A percentile compares a stretch with the other conserved stretches of the same genome.
These are phyloP conservation scores for Coryphaenoides rupestris DNA, from an alignment of 2,113 vertebrate genomes.

Conservation along the genomic window DNA sequence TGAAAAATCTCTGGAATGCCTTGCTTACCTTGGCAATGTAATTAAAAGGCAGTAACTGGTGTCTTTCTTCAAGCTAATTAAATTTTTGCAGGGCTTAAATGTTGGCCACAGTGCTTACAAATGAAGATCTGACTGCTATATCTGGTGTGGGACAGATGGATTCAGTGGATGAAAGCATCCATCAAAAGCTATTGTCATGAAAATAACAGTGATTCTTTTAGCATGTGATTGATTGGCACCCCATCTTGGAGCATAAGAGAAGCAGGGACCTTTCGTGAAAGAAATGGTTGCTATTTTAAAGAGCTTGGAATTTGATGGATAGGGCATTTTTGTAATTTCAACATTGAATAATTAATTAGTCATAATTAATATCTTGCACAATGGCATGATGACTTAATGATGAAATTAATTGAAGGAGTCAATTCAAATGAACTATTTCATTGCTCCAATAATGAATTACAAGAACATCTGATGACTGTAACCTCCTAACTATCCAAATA, in stretches of 20 bases:
- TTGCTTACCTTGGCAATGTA: constrained; percentile 12
- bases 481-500: too few relatives aligned
- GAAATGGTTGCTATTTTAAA: too few relatives aligned
- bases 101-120: not conserved
- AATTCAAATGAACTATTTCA: too few relatives aligned
- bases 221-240: constrained; percentile 1
- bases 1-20: constrained; percentile 1
- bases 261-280: not conserved
- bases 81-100: constrained; percentile 1
- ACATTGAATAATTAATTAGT: too few relatives aligned
- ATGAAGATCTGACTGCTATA: constrained; percentile 20
- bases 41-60: not conserved
- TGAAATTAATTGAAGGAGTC: too few relatives aligned
- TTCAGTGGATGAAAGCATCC: constrained; percentile 2
- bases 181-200: not conserved
- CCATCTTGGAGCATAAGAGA: constrained; percentile 6
- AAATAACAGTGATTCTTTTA: constrained; percentile 1
- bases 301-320: too few relatives aligned
- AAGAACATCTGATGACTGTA: too few relatives aligned
- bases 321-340: too few relatives aligned
- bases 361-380: too few relatives aligned
- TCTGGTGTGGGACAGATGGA: not conserved
- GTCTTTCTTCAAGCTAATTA: not conserved
- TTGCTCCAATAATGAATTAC: too few relatives aligned
- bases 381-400: too few relatives aligned